phyloP scores from a whole-genome alignment of 2,113 vertebrate genomes.

The Willisornis vidua region DNA sequence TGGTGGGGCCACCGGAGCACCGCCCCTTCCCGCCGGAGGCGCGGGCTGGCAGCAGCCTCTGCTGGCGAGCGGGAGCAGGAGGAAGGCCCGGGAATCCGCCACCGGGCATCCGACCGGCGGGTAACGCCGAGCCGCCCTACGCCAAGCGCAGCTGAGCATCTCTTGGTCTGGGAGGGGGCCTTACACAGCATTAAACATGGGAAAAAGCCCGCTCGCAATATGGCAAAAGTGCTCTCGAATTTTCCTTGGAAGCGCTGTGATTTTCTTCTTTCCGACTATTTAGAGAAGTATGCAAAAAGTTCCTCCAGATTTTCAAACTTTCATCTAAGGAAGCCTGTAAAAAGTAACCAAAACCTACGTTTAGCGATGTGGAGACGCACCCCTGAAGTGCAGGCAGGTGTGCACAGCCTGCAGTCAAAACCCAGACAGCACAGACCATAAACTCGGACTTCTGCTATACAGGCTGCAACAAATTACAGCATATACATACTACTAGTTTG shows the following conservation, averaged over 20 bases:
- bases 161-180: not conserved
- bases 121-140: fast-evolving
- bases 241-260: not conserved
- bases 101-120: not conserved
- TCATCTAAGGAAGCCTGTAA: not conserved
- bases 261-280: not conserved
- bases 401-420: not conserved
- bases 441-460: not conserved
- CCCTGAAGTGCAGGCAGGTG: not conserved
- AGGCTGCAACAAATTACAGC: constrained; percentile 10
- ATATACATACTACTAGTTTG: not conserved
- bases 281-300: not conserved
- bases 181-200: not conserved
- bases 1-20: not conserved
- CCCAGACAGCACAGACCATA: not conserved
- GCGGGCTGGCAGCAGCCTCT: constrained; percentile 58
- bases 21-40: not conserved
- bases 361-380: not conserved
- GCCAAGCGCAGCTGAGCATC: not conserved
- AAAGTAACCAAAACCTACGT: not conserved
- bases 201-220: not conserved
- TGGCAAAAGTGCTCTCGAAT: not conserved
- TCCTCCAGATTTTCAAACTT: not conserved
- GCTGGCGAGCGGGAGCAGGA: not conserved
- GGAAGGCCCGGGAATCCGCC: not conserved